Evolutionary conservation across 2,113 vertebrate species (phyloP).

Genomic region (Vulpes ferrilata): DNA sequence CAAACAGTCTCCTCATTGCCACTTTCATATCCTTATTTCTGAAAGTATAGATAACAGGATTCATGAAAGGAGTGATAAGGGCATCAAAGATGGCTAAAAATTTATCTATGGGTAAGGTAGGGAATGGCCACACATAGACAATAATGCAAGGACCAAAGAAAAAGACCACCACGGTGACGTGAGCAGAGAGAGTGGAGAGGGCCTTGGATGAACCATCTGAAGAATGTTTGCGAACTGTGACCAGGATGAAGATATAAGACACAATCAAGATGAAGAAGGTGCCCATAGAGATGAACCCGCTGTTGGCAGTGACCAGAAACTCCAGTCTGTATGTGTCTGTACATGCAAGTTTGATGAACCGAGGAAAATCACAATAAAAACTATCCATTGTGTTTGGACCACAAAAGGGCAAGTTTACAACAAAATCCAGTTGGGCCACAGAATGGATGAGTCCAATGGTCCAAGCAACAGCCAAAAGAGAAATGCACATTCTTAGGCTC

Average conservation of each 20-base stretch:
- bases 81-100: slow-evolving; percentile 77
- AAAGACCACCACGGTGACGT: slow-evolving; percentile 69
- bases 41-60: slow-evolving; percentile 75
- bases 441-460: slow-evolving; percentile 65
- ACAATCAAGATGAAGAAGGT: slow-evolving; percentile 67
- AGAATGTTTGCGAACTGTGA: slow-evolving; percentile 36
- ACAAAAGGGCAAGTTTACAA: slow-evolving; percentile 76
- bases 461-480: slow-evolving; percentile 56
- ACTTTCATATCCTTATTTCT: slow-evolving; percentile 77
- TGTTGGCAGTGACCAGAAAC: slow-evolving; percentile 72
- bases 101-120: slow-evolving; percentile 75
- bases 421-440: slow-evolving; percentile 68
- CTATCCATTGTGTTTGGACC: slow-evolving; percentile 72
- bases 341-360: slow-evolving; percentile 70
- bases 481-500: slow-evolving; percentile 49
- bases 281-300: slow-evolving; percentile 69
- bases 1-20: slow-evolving; percentile 65
- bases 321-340: slow-evolving; percentile 53
- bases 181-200: slow-evolving; percentile 71
- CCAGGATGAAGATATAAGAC: slow-evolving; percentile 71
- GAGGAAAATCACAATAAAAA: slow-evolving; percentile 76
- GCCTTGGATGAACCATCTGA: slow-evolving; percentile 57
- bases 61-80: slow-evolving; percentile 74
- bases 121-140: slow-evolving; percentile 78
- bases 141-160: slow-evolving; percentile 78